Conservation (phyloP, 2,797 vertebrate genomes). For the Menidia menidia region DNA sequence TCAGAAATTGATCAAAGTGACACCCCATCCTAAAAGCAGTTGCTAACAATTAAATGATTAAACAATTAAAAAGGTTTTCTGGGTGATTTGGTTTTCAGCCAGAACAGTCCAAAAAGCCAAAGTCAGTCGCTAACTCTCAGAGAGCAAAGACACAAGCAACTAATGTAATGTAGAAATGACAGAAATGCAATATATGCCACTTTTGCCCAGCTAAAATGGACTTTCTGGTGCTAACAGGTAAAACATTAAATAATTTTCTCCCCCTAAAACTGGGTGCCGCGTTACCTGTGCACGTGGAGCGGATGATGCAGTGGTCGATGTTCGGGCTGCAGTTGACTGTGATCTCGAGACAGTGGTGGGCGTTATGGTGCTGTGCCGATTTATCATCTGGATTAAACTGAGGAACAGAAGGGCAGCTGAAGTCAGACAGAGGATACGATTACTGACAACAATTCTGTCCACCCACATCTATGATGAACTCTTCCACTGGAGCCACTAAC, state of each 20-base stretch:
- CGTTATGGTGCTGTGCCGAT: conserved; percentile 98
- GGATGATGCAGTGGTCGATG: conserved; percentile 99
- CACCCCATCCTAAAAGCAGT: too few species aligned
- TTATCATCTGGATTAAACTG: conserved; percentile 99
- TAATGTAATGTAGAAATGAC: neutral
- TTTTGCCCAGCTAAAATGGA: neutral
- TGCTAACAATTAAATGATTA: too few species aligned
- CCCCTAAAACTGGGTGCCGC: neutral
- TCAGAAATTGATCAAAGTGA: too few species aligned
- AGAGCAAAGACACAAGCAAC: neutral
- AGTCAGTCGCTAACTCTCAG: too few species aligned
- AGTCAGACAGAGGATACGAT: conserved; percentile 47
- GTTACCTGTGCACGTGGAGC: conserved; percentile 97
- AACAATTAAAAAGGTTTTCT: too few species aligned
- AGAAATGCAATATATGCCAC: neutral
- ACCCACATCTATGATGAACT: conserved; percentile 38
- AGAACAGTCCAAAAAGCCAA: too few species aligned
- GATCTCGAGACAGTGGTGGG: conserved; percentile 99
- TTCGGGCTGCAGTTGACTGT: conserved; percentile 99
- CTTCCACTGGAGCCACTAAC: conserved; percentile 4
- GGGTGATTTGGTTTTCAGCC: too few species aligned
- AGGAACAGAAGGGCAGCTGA: conserved; percentile 45
- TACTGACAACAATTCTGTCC: conserved; percentile 46
- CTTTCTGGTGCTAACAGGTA: neutral
- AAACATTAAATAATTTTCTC: too few species aligned